Base-by-base conservation (phyloP, 2,888 invertebrate genomes). In the Pantelozetes paolii region DNA sequence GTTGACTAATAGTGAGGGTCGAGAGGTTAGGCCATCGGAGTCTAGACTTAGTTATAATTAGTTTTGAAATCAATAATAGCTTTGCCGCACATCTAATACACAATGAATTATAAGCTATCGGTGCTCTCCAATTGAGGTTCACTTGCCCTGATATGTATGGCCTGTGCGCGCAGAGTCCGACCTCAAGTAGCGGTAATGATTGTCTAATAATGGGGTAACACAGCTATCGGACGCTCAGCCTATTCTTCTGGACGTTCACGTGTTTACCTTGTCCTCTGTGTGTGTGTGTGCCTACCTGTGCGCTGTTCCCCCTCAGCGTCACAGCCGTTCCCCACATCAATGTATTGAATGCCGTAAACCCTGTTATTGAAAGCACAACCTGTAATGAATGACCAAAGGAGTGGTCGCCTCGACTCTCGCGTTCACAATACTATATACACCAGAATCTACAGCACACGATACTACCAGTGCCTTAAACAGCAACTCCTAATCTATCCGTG, bases 101-200 rank as follows among this genome's bases (percentile, higher is more conserved):
- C 50, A 20, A 20, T 50, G 50, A 50, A 20, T 50, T 50, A 50
- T 50, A n/a, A 11, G 18, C n/a, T 50, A 20, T 50, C 20, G 18
- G 50, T 6, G n/a, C 3, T 18, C 20, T 5, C 5, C 6, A 50
- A 18, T 50, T 50, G 20, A 11, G 50, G 5, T 50, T 5, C 20
- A 50, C n/a, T 50, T 50, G n/a, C n/a, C n/a, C n/a, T n/a, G n/a
- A n/a, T n/a, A n/a, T n/a, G n/a, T n/a, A n/a, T n/a, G n/a, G n/a
- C n/a, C n/a, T n/a, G n/a, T n/a, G n/a, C n/a, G n/a, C n/a, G 6
- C 18, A 50, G 9, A 50, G 50, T 50, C 3, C 18, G 50, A 50
- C 50, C 50, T 50, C 50, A 50, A 50, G 50, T 50, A 50, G 50
- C 50, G 50, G 50, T 50, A 50, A 50, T 50, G 50, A 50, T 50